phyloP scores from a whole-genome alignment of 2,888 invertebrate species.

The Nemapogon koenigi region DNA sequence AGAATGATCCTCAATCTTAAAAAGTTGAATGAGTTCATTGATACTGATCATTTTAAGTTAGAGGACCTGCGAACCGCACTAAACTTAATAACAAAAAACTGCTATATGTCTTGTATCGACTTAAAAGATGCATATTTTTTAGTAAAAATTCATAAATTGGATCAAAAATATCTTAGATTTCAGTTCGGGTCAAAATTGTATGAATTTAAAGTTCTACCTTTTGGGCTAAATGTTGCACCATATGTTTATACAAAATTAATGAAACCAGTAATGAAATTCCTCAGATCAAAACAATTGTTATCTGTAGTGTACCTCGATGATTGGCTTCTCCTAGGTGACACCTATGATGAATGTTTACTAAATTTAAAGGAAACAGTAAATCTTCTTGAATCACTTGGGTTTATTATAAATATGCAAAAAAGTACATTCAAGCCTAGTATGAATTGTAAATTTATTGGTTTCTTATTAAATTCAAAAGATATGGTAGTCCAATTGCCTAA shows the following conservation, averaged over 20 bases:
- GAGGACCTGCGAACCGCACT: conserved; percentile 12
- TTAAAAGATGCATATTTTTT: conserved; percentile 12
- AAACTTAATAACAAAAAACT: conserved; percentile 3
- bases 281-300: background rate
- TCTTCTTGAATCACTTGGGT: conserved; percentile 3
- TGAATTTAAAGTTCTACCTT: conserved; percentile 3
- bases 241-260: conserved; percentile 4
- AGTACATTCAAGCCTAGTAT: conserved; percentile 1
- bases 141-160: conserved; percentile 4
- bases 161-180: conserved; percentile 9
- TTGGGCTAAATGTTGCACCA: conserved; percentile 1
- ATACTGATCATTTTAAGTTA: conserved; percentile 10
- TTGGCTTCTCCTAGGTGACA: background rate
- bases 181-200: background rate
- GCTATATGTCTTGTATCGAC: conserved; percentile 8
- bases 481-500: background rate
- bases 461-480: conserved; percentile 2
- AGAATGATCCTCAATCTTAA: conserved; percentile 10
- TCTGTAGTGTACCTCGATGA: conserved; percentile 5
- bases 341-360: background rate
- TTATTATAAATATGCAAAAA: conserved; percentile 7
- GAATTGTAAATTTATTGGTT: conserved; percentile 6
- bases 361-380: background rate
- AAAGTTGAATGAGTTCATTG: conserved; percentile 9
- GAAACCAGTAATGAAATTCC: background rate